Base-by-base conservation (phyloP, 2,797 vertebrate genomes). In the Cichlasoma orientale region DNA sequence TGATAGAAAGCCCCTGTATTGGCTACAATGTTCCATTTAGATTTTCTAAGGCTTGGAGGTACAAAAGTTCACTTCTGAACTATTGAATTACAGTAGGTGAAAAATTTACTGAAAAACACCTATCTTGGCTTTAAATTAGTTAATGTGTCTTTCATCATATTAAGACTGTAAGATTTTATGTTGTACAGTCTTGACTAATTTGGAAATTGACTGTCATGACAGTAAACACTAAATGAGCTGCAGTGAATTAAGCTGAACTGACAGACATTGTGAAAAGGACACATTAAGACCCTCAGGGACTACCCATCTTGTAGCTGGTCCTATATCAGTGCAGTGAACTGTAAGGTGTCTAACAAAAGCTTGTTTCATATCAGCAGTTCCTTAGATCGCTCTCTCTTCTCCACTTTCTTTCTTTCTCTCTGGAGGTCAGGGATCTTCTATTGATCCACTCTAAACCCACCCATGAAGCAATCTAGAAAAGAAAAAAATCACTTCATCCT, bases 321-420 rank as follows among this genome's bases (percentile, higher is more conserved):
- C 78, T 53, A 31, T 53, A 84, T 90, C 80, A 87, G 82, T 18
- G 47, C 86, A 82, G 61, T 88, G 50, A 78, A 85, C 85, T 84
- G 75, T 33, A 61, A 78, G 83, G 84, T 78, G 79, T 79, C 84
- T 78, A 84, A 85, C 71, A 75, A 84, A 74, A 59, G 7, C 75
- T 81, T 25, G 10, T 72, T 75, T 86, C 86, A 86, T 78, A 86
- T 90, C 78, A 90, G 78, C 79, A 72, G 63, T 76, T 74, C 71
- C 31, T 10, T 66, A 72, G 72, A 85, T 78, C 76, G 7, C 74
- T 66, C 63, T 85, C 47, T 82, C 56, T 59, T 61, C 41, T 63
- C 57, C 19, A 1, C 69, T 41, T n/a, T 72, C 69, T 44, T 50
- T 25, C 31, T 4, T 5, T 38, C 72, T 56, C 33, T 29, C 79